Base-by-base conservation (phyloP, 2,113 vertebrate species). In the Seriola dumerili region DNA sequence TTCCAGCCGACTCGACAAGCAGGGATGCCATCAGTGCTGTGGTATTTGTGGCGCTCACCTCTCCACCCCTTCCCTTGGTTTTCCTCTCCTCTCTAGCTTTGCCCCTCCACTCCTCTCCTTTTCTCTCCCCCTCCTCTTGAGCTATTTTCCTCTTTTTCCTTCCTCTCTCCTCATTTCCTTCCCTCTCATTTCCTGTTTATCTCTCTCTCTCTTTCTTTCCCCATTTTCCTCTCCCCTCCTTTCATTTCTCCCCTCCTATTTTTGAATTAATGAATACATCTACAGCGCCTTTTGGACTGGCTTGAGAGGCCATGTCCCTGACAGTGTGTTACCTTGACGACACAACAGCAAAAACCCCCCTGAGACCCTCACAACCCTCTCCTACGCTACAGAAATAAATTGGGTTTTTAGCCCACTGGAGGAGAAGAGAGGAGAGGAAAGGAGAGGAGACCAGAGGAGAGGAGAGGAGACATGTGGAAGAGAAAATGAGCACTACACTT, bases 331-430 rank as follows among this genome's bases (percentile, higher is more conserved):
- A 88, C 83, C 78, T 81, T 85, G 70, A 81, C 65, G 13, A 88
- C 85, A 61, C 50, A 68, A 71, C 61, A 75, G 76, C 59, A 21
- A 54, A 29, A 23, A 48, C 23, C 32, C 11, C 52, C 65, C 44
- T 0, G 32, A 74, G 55, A 82, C 58, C 54, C 69, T 83, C 44
- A 61, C 59, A 78, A 34, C 32, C 68, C 44, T 80, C 72, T 62
- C 58, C 29, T 70, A 52, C 25, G 13, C 57, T 57, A 32, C 76
- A 69, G 38, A 80, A 84, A 80, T 78, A 80, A 86, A 89, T 86
- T 81, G 76, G 80, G 72, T 86, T 90, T 86, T 86, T 85, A 79
- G 85, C 72, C 81, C 81, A 76, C 46, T 79, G 44, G n/a, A 77
- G 59, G 50, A 36, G 25, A 64, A 19, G 62, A 70, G n/a, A 63